phyloP scores from a whole-genome alignment of 2,113 vertebrate genomes.

The Equus przewalskii region DNA sequence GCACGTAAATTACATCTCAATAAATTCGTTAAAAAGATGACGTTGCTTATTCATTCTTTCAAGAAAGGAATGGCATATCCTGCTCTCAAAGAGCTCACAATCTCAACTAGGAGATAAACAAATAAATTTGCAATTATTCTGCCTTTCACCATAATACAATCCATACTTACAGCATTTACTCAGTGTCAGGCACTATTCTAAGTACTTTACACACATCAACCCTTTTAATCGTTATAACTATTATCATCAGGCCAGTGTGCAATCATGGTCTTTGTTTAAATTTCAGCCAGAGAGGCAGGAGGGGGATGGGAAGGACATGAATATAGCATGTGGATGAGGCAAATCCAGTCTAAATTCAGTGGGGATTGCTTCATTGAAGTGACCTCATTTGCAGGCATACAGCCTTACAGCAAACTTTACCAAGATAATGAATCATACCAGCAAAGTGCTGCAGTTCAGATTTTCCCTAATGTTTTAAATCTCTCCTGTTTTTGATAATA shows the following conservation, averaged over 20 bases:
- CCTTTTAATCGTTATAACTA: not conserved
- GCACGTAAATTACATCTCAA: not conserved
- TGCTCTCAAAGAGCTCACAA: not conserved
- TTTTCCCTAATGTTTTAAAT: constrained; percentile 1
- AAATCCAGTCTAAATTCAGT: not conserved
- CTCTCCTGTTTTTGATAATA: not conserved
- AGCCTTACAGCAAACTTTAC: not conserved
- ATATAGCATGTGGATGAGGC: not conserved
- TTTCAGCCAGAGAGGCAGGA: not conserved
- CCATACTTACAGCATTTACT: not conserved
- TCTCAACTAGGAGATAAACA: not conserved
- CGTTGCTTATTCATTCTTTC: not conserved
- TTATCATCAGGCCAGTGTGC: not conserved
- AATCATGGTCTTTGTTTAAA: not conserved
- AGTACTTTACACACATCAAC: not conserved
- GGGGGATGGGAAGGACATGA: not conserved
- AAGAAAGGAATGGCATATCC: not conserved
- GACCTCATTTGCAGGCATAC: not conserved
- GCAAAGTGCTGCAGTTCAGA: not conserved
- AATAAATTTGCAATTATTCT: not conserved
- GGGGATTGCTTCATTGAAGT: not conserved
- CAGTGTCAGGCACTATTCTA: not conserved
- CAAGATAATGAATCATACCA: not conserved
- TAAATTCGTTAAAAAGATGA: not conserved
- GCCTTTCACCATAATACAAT: not conserved